Conservation (phyloP, 2,888 invertebrate genomes). For the Parthenolecanium corni region DNA sequence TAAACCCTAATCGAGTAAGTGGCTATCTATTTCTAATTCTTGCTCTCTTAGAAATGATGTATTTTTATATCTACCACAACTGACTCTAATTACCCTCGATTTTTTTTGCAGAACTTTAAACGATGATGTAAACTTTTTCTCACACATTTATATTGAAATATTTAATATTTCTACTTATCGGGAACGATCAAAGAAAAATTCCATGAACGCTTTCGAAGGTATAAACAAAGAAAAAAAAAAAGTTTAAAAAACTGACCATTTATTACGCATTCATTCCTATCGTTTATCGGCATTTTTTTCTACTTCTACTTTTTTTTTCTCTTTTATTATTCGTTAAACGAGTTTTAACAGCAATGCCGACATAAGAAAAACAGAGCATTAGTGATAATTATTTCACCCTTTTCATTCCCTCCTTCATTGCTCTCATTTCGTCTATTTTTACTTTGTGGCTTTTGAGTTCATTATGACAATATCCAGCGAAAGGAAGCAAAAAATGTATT, state of each 20-base stretch:
- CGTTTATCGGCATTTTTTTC: conserved; percentile 25
- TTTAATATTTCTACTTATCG: conserved; percentile 19
- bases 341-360: conserved; percentile 16
- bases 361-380: conserved; percentile 8
- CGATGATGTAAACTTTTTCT: no score
- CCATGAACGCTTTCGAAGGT: background rate
- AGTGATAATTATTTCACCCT: conserved; percentile 27
- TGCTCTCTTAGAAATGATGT: no score
- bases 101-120: background rate
- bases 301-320: conserved; percentile 6
- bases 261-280: conserved; percentile 12
- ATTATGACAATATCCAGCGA: no score
- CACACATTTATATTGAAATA: background rate
- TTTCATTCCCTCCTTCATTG: background rate
- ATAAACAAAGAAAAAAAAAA: conserved; percentile 12
- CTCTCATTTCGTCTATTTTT: no score
- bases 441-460: no score
- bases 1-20: no score
- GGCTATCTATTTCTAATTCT: no score
- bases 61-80: no score
- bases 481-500: no score
- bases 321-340: conserved; percentile 21
- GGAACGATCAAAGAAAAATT: conserved; percentile 23
- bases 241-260: conserved; percentile 13
- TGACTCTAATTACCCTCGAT: background rate